These are phyloP conservation scores for Saccostrea echinata DNA, from an alignment of 1,140 invertebrate genomes.

Conservation along the genomic window DNA sequence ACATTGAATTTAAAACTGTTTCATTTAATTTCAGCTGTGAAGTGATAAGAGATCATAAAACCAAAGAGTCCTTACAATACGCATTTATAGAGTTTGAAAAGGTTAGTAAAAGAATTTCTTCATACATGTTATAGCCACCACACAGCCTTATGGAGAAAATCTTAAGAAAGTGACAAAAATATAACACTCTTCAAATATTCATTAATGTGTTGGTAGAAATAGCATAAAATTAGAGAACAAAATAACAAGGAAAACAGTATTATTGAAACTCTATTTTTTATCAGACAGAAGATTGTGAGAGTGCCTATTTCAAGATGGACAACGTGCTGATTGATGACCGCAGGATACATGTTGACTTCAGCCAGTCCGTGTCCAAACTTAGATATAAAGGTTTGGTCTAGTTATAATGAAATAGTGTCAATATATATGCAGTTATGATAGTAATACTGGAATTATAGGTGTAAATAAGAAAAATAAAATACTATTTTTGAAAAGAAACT, in stretches of 20 bases:
- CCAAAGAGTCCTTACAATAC: slow-evolving; percentile 97
- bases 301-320: slow-evolving; percentile 99
- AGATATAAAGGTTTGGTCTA: slow-evolving; percentile 69
- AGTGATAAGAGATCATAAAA: slow-evolving; percentile 95
- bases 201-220: no score
- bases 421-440: no score
- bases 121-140: neutral
- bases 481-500: no score
- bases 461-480: no score
- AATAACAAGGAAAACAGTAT: no score
- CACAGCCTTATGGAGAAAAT: no score
- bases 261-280: slow-evolving; percentile 47
- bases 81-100: slow-evolving; percentile 99
- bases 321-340: slow-evolving; percentile 99
- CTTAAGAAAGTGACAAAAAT: no score
- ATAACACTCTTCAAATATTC: no score
- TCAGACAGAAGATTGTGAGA: slow-evolving; percentile 93
- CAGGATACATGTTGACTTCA: slow-evolving; percentile 99
- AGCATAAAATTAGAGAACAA: no score
- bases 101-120: slow-evolving; percentile 75
- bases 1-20: no score
- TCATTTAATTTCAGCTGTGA: slow-evolving; percentile 87
- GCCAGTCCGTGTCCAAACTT: slow-evolving; percentile 95
- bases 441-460: no score
- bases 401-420: no score